These are phyloP conservation scores for Tenebrio molitor DNA, from an alignment of 1,140 invertebrate genomes.

Conservation along the genomic window DNA sequence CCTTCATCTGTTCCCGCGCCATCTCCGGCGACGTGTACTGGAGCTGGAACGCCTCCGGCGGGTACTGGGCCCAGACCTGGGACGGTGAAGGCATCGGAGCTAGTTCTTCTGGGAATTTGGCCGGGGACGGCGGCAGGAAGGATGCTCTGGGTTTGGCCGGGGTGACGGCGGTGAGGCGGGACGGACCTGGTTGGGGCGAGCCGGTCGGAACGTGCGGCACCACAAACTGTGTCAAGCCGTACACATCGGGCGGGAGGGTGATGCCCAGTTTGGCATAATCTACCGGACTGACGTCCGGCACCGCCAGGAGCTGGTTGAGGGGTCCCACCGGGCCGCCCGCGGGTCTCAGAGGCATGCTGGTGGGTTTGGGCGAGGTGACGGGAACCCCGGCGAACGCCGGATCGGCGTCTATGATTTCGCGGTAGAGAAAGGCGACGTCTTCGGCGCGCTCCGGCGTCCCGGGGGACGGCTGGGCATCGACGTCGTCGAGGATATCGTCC, in stretches of 20 bases:
- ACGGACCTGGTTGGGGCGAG: too few species aligned
- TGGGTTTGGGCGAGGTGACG: background rate
- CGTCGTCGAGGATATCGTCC: too few species aligned
- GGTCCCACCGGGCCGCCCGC: background rate
- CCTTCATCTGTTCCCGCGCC: background rate
- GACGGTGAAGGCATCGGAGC: background rate
- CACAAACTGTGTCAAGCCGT: too few species aligned
- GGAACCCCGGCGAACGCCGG: background rate
- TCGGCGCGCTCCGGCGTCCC: too few species aligned
- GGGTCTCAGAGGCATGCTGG: background rate
- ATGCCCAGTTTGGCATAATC: too few species aligned
- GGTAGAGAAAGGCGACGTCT: background rate
- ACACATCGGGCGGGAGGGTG: too few species aligned
- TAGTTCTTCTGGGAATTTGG: too few species aligned
- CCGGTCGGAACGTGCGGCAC: too few species aligned
- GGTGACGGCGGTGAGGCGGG: too few species aligned
- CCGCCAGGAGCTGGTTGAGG: background rate
- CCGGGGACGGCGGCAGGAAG: too few species aligned
- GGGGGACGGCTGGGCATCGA: too few species aligned
- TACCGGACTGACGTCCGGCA: too few species aligned
- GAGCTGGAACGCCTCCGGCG: background rate
- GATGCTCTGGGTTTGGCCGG: background rate
- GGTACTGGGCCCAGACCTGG: background rate
- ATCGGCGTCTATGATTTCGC: background rate
- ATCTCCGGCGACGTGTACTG: background rate